Conservation (phyloP, 2,797 vertebrate genomes). For the Sitta carolinensis region DNA sequence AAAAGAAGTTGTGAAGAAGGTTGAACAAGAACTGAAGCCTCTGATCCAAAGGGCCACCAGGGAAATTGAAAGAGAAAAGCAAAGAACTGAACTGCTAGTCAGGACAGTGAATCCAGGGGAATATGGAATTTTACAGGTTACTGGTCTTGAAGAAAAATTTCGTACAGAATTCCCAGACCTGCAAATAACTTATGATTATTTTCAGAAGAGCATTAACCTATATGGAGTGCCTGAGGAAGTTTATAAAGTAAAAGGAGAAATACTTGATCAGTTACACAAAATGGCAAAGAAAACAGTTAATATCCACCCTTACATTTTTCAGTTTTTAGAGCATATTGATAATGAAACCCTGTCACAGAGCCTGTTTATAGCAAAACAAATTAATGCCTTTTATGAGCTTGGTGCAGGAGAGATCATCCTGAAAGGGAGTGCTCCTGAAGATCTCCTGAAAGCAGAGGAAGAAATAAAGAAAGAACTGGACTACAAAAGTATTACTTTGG, state of each 20-base stretch:
- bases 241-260: constrained; percentile 74
- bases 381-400: constrained; percentile 76
- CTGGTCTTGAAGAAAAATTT: constrained; percentile 59
- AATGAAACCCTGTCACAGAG: constrained; percentile 74
- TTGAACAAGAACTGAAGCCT: constrained; percentile 64
- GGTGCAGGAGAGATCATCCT: constrained; percentile 63
- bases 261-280: constrained; percentile 64
- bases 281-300: constrained; percentile 71
- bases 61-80: constrained; percentile 75
- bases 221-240: constrained; percentile 77
- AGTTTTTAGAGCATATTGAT: constrained; percentile 78
- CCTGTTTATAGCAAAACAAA: constrained; percentile 79
- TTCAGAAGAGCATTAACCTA: constrained; percentile 63
- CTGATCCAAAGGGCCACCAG: constrained; percentile 54
- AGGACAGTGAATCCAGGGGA: constrained; percentile 24
- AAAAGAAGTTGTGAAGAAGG: constrained; percentile 60
- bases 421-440: constrained; percentile 52
- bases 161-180: constrained; percentile 65
- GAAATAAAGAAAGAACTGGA: constrained; percentile 67
- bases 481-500: constrained; percentile 64
- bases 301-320: constrained; percentile 65
- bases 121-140: constrained; percentile 76
- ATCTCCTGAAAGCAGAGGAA: constrained; percentile 74
- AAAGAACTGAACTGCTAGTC: constrained; percentile 66
- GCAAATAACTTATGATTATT: constrained; percentile 63